Percentiles rank a stretch among this genome's conserved stretches.
Conservation (phyloP, 2,888 invertebrate genomes). For the Lasius fuliginosus region DNA sequence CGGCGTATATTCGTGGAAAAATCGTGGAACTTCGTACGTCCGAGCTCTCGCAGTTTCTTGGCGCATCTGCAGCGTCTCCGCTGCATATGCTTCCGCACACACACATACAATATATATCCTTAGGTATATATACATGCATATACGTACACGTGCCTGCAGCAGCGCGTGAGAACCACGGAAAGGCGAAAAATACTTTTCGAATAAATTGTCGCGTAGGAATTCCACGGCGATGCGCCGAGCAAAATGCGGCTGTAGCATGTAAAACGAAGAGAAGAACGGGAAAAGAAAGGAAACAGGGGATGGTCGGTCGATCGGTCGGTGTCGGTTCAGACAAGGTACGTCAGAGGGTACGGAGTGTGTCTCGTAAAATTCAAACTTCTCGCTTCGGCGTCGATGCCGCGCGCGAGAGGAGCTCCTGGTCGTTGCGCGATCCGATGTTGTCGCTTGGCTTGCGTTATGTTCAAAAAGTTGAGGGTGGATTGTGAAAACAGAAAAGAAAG, state of each 20-base stretch:
- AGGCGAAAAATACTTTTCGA: constrained; percentile 81
- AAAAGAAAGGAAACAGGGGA: constrained; percentile 12
- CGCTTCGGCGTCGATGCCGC: constrained; percentile 66
- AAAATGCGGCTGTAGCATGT: constrained; percentile 68
- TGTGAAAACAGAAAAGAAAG: constrained; percentile 45
- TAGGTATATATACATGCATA: neutral
- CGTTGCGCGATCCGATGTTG: constrained; percentile 66
- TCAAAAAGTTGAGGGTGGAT: constrained; percentile 67
- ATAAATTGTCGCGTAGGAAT: constrained; percentile 82
- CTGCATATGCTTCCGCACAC: constrained; percentile 49
- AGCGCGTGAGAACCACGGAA: constrained; percentile 33
- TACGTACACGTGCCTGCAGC: neutral
- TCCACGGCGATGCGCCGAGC: constrained; percentile 76
- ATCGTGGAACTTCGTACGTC: constrained; percentile 40
- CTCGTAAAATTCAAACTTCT: constrained; percentile 83
- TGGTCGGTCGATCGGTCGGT: constrained; percentile 3
- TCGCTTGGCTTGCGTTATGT: constrained; percentile 60
- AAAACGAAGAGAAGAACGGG: constrained; percentile 47
- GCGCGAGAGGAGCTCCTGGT: constrained; percentile 60
- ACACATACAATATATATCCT: neutral
- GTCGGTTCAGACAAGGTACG: constrained; percentile 31
- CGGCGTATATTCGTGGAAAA: constrained; percentile 43
- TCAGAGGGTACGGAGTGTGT: constrained; percentile 50
- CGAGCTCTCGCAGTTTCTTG: constrained; percentile 70
- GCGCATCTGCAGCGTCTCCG: constrained; percentile 62